These are phyloP conservation scores for Stegana nigrithorax DNA, from an alignment of 2,888 invertebrate genomes.

Conservation along the genomic window DNA sequence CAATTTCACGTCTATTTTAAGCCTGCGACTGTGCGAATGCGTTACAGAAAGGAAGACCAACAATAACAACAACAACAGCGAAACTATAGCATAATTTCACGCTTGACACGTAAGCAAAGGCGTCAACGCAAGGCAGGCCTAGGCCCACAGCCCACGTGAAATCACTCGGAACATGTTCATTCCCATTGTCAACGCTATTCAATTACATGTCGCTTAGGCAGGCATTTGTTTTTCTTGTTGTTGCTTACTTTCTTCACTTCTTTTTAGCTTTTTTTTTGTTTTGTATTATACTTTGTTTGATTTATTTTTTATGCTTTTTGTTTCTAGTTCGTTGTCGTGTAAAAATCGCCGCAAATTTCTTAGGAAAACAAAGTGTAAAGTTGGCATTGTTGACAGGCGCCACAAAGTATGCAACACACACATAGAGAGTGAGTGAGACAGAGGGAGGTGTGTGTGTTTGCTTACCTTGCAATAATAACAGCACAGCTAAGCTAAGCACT, in stretches of 20 bases:
- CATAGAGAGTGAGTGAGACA: background rate
- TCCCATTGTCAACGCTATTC: too few species aligned
- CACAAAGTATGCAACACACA: background rate
- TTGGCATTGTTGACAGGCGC: background rate
- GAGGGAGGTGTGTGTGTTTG: background rate
- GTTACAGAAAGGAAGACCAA: too few species aligned
- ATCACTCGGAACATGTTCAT: background rate
- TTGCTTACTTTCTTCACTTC: background rate
- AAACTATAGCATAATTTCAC: conserved; percentile 27
- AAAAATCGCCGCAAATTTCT: background rate
- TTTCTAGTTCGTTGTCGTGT: background rate
- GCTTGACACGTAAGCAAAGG: conserved; percentile 29
- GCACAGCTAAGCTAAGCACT: too few species aligned
- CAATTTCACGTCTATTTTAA: too few species aligned
- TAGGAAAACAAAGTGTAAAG: conserved; percentile 1
- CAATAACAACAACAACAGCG: too few species aligned
- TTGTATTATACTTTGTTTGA: background rate
- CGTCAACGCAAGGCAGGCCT: too few species aligned
- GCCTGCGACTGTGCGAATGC: too few species aligned
- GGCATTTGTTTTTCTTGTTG: background rate
- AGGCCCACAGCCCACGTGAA: background rate
- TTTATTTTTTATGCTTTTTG: background rate
- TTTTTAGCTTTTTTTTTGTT: background rate
- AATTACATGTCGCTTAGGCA: conserved; percentile 10
- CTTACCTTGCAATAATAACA: too few species aligned